Base-by-base conservation (phyloP, 2,797 vertebrate species). In the Antennarius maculatus region DNA sequence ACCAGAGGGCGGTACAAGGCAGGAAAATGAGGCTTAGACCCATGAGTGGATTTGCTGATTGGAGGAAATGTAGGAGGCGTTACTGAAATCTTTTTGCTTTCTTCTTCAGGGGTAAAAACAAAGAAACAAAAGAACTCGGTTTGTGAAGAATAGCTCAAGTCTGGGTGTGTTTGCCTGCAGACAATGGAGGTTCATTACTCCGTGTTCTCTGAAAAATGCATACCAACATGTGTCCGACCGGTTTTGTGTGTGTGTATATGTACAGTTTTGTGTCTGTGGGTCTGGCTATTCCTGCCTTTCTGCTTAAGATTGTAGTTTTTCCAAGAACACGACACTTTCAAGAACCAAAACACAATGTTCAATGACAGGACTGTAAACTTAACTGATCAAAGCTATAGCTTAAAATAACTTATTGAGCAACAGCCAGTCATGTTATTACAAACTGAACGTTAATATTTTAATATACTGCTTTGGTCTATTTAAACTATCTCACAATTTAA, bases 1-100 rank as follows among this genome's bases (percentile, higher is more conserved):
- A 86, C 71, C 39, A 77, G 90, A 77, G 70, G 82, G 6, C 43
- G 12, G 69, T 64, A 39, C 54, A 31, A 1, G 18, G 42, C 65
- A 45, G 17, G 4, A 59, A 46, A 39, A 0, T 2, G 7, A 31
- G 29, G 8, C n/a, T n/a, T 31, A 47, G n/a, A n/a, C n/a, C n/a
- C 17, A 66, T n/a, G 16, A 60, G 37, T 61, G 41, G 52, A 51
- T 12, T 45, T 77, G 29, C 16, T 27, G 57, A 85, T 81, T 85
- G 87, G 86, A 80, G 77, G 57, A 85, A 52, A 77, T 4, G 47
- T 49, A 61, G 83, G 79, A 2, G 79, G 77, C 17, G 69, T 78
- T 43, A 79, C 79, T 23, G 39, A 11, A 4, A 49, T 57, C 74
- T 71, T 74, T 88, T 73, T 65, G 12, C 67, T 85, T 90, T 68